Base-by-base conservation (phyloP, 2,888 invertebrate genomes). In the Pandemis cinnamomeana region DNA sequence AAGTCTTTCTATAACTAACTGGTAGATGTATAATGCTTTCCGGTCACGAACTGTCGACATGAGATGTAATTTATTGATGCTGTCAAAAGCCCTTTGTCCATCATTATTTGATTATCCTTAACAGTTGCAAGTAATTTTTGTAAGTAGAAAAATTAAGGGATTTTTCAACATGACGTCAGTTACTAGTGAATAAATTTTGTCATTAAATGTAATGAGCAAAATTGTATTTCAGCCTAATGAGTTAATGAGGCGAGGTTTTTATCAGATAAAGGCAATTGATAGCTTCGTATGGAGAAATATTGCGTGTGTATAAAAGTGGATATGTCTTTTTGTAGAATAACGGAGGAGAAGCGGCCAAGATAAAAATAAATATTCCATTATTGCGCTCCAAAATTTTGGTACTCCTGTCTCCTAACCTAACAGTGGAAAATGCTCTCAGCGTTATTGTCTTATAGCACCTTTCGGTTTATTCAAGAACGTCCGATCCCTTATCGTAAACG, bases 11-110 rank as follows among this genome's bases (percentile, higher is more conserved):
- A 53, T 70, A 71, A 67, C 70, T 71, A 74, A 41, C 46, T 53
- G 51, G 46, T 53, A 20, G 66, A 42, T 42, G 42, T 7, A n/a
- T 74, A 74, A 70, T 67, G 36, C 66, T 67, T 67, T 74, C 74
- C 74, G 74, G 74, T 74, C 74, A 74, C 74, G 74, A 67, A 68
- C 36, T 46, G 63, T 41, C 68, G 60, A 44, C 55, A 62, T 36
- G 53, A 70, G 64, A 70, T 66, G 69, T 70, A 61, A 42, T 51
- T 67, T 58, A 69, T 69, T 71, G 62, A 67, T 71, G 55, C 41
- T 66, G 70, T 67, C 66, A 67, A 61, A 74, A 27, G 42, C 6
- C 53, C 11, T 15, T 48, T 60, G 20, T 69, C n/a, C 41, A 7
- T 13, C 42, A 63, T 68, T 55, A 41, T 27, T 8, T 5, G 55